phyloP scores from a whole-genome alignment of 2,797 vertebrate genomes.

The Sandelia bainsii region DNA sequence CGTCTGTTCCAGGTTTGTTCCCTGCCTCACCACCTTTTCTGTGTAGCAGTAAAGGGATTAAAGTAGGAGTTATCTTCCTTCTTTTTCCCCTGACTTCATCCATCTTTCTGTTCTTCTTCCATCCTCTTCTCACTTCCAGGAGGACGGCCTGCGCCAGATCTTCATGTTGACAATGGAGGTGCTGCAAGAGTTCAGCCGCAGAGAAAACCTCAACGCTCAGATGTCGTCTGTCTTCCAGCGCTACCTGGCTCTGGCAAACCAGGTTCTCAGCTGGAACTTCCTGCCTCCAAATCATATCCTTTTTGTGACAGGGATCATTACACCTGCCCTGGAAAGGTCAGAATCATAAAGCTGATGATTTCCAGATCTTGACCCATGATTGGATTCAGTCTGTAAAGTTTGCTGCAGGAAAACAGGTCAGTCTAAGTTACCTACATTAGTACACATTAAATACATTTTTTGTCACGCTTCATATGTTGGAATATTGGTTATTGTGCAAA shows the following conservation, averaged over 20 bases:
- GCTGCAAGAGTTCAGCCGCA: slow-evolving; percentile 96
- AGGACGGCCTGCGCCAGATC: slow-evolving; percentile 96
- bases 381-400: neutral
- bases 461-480: neutral
- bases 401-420: neutral
- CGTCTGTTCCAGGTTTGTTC: slow-evolving; percentile 93
- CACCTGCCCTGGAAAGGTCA: neutral
- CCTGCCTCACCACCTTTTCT: neutral
- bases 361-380: neutral
- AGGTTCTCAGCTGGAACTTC: slow-evolving; percentile 99
- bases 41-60: neutral
- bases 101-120: neutral
- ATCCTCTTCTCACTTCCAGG: slow-evolving; percentile 21
- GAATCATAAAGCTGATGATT: neutral
- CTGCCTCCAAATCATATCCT: slow-evolving; percentile 99
- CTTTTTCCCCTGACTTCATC: neutral
- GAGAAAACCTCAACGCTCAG: slow-evolving; percentile 95
- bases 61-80: neutral
- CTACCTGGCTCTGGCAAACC: slow-evolving; percentile 90
- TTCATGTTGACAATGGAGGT: slow-evolving; percentile 97
- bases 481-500: neutral
- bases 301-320: slow-evolving; percentile 53
- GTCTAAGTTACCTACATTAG: neutral
- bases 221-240: slow-evolving; percentile 99
- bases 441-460: neutral